These are phyloP conservation scores for Drosophila ambigua DNA, from an alignment of 1,140 invertebrate species.

Conservation along the genomic window DNA sequence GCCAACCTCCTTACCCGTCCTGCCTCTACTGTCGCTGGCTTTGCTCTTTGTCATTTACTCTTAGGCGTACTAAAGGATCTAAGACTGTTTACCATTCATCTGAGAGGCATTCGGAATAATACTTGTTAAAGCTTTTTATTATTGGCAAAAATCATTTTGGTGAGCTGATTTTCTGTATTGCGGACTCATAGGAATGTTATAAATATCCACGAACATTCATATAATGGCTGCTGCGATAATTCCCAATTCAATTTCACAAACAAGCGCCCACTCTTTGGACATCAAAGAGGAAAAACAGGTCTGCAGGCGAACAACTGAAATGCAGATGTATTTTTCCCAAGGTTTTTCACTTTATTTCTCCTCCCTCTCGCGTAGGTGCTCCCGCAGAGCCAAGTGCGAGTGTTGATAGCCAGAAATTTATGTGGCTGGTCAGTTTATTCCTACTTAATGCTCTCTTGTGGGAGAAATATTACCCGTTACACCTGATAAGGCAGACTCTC, in stretches of 20 bases:
- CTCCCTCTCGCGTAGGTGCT: not conserved
- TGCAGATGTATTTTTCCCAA: slow-evolving; percentile 14
- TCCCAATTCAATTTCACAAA: slow-evolving; percentile 40
- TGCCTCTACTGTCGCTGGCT: not conserved
- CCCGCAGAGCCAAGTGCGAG: slow-evolving; percentile 7
- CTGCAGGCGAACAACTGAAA: not conserved
- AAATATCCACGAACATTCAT: slow-evolving; percentile 39
- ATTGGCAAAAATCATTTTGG: not conserved
- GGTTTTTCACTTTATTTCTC: not conserved
- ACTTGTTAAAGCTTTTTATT: no score
- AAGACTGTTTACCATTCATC: slow-evolving; percentile 2
- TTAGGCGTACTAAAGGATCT: slow-evolving; percentile 34
- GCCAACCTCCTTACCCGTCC: slow-evolving; percentile 12
- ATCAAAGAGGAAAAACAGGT: slow-evolving; percentile 14
- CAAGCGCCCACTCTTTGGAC: slow-evolving; percentile 5
- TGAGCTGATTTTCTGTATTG: not conserved
- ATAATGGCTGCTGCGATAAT: slow-evolving; percentile 24
- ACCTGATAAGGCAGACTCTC: slow-evolving; percentile 36
- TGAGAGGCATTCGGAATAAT: not conserved
- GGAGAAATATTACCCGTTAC: slow-evolving; percentile 26
- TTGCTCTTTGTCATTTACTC: not conserved
- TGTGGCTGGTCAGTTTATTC: slow-evolving; percentile 50
- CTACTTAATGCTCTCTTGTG: slow-evolving; percentile 30
- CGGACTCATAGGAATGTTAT: slow-evolving; percentile 10
- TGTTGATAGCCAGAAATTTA: slow-evolving; percentile 57